Conservation (phyloP, 2,113 vertebrate species). For the Orthonyx spaldingii region DNA sequence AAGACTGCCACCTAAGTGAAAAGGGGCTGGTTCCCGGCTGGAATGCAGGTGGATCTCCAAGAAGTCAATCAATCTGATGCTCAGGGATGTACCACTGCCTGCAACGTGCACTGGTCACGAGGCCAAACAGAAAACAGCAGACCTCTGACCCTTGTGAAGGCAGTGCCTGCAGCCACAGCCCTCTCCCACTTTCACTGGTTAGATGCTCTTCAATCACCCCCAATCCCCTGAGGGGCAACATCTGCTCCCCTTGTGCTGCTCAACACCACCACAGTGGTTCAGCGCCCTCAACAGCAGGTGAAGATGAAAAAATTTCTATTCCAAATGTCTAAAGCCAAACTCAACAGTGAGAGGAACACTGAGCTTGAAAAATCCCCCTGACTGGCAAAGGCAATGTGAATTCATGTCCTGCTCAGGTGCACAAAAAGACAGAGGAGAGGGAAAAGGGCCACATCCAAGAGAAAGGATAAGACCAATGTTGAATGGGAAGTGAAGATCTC, state of each 20-base stretch:
- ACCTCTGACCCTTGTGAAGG: no score
- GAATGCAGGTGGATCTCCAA: neutral
- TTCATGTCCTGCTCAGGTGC: neutral
- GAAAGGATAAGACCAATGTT: neutral
- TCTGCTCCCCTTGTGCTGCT: neutral
- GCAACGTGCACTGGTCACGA: rapidly evolving
- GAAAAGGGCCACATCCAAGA: neutral
- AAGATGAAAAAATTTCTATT: neutral
- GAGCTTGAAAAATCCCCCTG: neutral
- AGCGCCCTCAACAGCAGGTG: neutral
- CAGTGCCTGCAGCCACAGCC: neutral
- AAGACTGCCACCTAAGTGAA: neutral
- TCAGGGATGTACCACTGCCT: neutral
- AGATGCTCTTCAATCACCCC: neutral
- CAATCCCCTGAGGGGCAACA: rapidly evolving
- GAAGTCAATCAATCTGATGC: neutral
- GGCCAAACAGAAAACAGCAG: neutral
- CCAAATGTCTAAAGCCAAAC: neutral
- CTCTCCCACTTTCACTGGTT: neutral
- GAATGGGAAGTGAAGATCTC: neutral
- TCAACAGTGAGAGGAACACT: neutral
- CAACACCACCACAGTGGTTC: neutral
- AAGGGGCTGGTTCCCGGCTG: neutral
- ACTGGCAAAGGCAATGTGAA: neutral
- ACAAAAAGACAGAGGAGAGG: neutral